These are phyloP conservation scores for Pardosa pseudoannulata DNA, from an alignment of 2,888 invertebrate genomes.

Conservation along the genomic window DNA sequence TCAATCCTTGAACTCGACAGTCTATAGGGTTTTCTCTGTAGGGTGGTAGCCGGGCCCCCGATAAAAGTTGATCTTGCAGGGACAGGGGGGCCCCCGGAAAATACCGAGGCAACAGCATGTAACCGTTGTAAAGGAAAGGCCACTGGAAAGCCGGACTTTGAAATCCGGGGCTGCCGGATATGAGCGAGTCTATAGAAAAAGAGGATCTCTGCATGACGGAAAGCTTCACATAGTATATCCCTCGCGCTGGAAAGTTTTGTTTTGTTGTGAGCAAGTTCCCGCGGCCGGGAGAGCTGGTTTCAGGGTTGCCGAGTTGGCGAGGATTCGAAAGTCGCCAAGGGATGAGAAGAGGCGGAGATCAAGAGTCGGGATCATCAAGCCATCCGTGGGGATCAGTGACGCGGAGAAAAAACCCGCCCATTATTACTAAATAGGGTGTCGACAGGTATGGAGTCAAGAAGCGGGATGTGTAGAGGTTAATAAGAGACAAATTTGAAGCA, in stretches of 20 bases:
- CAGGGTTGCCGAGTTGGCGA: constrained; percentile 34
- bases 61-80: constrained; percentile 38
- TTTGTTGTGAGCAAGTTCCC: constrained; percentile 14
- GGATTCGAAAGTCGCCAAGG: background rate
- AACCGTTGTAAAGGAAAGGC: constrained; percentile 68
- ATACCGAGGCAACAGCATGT: constrained; percentile 53
- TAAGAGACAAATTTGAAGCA: constrained; percentile 7
- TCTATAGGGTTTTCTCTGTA: constrained; percentile 48
- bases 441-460: background rate
- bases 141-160: constrained; percentile 49
- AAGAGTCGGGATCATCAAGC: background rate
- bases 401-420: background rate
- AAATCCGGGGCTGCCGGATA: constrained; percentile 54
- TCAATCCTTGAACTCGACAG: constrained; percentile 39
- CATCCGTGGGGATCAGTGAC: background rate
- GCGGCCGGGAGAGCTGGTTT: background rate
- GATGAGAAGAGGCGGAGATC: background rate
- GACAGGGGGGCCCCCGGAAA: constrained; percentile 48
- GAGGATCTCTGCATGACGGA: constrained; percentile 63
- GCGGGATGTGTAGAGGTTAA: background rate
- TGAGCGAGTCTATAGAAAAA: constrained; percentile 66
- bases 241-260: constrained; percentile 9
- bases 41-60: constrained; percentile 26
- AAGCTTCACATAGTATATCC: constrained; percentile 50
- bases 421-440: background rate